These are phyloP conservation scores for Acrobasis consociella DNA, from an alignment of 2,888 invertebrate species.

Conservation along the genomic window DNA sequence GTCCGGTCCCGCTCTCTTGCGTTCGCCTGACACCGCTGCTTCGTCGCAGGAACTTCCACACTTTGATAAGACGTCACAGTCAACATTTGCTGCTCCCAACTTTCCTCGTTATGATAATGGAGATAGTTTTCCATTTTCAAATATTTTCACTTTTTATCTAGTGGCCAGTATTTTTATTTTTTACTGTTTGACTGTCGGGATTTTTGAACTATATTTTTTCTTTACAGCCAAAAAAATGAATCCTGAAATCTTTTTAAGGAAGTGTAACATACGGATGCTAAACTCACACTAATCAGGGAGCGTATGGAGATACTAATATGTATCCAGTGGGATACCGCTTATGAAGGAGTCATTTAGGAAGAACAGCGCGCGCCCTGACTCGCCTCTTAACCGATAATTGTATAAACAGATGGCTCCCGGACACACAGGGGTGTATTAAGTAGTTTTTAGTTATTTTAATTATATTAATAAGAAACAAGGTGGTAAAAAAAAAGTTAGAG, in stretches of 20 bases:
- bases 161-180: neutral
- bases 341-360: conserved; percentile 81
- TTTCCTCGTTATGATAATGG: conserved; percentile 60
- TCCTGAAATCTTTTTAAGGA: conserved; percentile 13
- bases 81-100: conserved; percentile 61
- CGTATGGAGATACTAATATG: conserved; percentile 65
- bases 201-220: neutral
- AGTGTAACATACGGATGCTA: conserved; percentile 42
- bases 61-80: conserved; percentile 51
- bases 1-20: conserved; percentile 92
- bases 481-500: no score
- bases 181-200: neutral
- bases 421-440: conserved; percentile 51
- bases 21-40: conserved; percentile 90
- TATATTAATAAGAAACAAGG: no score
- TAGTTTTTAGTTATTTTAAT: neutral
- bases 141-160: conserved; percentile 5
- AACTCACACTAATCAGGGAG: conserved; percentile 63
- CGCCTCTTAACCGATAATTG: conserved; percentile 78
- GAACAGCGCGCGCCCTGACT: conserved; percentile 79
- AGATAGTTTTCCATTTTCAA: conserved; percentile 61
- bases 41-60: conserved; percentile 63
- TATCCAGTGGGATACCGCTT: conserved; percentile 68
- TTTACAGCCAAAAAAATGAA: neutral
- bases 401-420: conserved; percentile 79